phyloP scores from a whole-genome alignment of 2,888 invertebrate genomes.

The Tortrix viridana region DNA sequence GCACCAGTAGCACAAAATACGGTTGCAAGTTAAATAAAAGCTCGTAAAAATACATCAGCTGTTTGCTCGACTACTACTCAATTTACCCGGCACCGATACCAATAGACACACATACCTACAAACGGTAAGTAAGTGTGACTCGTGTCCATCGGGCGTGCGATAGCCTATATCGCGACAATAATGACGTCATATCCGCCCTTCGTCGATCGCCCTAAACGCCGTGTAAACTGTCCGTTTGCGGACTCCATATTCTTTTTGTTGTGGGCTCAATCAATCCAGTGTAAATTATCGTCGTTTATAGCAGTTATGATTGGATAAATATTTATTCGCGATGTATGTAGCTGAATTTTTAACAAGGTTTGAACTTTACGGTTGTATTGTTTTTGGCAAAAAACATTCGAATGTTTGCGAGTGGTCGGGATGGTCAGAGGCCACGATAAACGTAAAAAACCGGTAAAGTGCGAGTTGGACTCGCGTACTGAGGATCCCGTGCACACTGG shows the following conservation, averaged over 20 bases:
- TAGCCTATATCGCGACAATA: conserved; percentile 36
- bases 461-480: too few species aligned
- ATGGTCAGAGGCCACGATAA: too few species aligned
- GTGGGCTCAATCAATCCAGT: conserved; percentile 33
- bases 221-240: conserved; percentile 40
- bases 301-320: conserved; percentile 12
- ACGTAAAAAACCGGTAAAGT: too few species aligned
- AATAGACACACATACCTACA: conserved; percentile 9
- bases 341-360: not conserved
- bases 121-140: conserved; percentile 29
- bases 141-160: conserved; percentile 33
- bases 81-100: conserved; percentile 19
- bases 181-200: conserved; percentile 43
- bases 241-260: conserved; percentile 42
- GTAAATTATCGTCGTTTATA: conserved; percentile 27
- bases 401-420: too few species aligned
- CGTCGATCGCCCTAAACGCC: conserved; percentile 38
- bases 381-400: too few species aligned
- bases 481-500: too few species aligned
- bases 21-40: too few species aligned
- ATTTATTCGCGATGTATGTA: not conserved
- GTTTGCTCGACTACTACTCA: not conserved
- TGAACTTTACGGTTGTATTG: too few species aligned
- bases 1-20: too few species aligned
- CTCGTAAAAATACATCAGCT: not conserved